Evolutionary conservation across 92 coral and sea anemone genomes (phyloP), one percentile per base, ranked within the genome.

Genomic region (Bergia sp.): DNA sequence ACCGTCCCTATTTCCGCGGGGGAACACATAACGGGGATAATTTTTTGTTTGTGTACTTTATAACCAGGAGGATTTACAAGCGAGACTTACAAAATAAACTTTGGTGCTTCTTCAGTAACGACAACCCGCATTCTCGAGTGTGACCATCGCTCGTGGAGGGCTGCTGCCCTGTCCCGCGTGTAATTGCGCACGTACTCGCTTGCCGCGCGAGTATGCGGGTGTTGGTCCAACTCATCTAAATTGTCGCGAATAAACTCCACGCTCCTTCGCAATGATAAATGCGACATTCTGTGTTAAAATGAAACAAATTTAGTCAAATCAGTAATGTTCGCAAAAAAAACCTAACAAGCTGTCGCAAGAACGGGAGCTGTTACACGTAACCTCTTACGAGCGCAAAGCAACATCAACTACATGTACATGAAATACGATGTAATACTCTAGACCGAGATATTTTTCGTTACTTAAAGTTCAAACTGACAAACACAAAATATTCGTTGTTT

Each of bases 201-300:
- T 37, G 87, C 87, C 8, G 87, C 79, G 74, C 74, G 87, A 69
- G 87, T 69, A 15, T 79, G 77, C n/a, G 87, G 87, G 23, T 83
- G 87, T 11, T 83, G 78, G 55, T 83, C 87, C 36, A 83, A 66
- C 13, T 83, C 87, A 37, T 83, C 79, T 10, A 83, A 37, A 44
- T 47, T 13, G 41, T 83, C 76, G 23, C 87, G 87, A 37, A 83
- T 69, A 43, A 67, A 83, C 23, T 69, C 78, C 12, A 67, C 57
- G 61, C 87, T 83, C 16, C 61, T 83, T 67, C 87, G 77, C 64
- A 84, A 37, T 36, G 87, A 84, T 18, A 84, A 47, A 43, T 20
- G 67, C 10, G 87, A 45, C 87, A 84, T 84, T 36, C 49, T 44
- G 53, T 45, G 0, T 1, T 9, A 5, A 20, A 58, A 40, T 4